Percentiles rank a stretch among this genome's conserved stretches.
Conservation (phyloP, 2,888 invertebrate species). For the Dasypolia templi region DNA sequence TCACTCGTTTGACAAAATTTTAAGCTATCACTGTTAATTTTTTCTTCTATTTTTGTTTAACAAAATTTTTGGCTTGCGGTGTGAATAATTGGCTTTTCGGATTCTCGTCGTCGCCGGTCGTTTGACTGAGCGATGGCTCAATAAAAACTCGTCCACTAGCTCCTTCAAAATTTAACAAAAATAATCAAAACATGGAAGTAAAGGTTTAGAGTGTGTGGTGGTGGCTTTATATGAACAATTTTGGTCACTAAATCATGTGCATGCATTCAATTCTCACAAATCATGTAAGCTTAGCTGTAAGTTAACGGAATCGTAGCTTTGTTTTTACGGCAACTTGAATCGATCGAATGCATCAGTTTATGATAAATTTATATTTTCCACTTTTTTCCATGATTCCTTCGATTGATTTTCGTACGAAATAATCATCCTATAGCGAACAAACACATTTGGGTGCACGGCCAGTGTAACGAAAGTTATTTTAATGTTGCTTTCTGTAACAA, state of each 20-base stretch:
- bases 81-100: conserved; percentile 88
- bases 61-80: conserved; percentile 89
- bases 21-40: conserved; percentile 87
- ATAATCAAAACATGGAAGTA: conserved; percentile 85
- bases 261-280: conserved; percentile 88
- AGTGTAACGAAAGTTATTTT: conserved; percentile 77
- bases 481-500: conserved; percentile 71
- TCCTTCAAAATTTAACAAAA: conserved; percentile 88
- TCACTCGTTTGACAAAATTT: conserved; percentile 88
- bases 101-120: conserved; percentile 71
- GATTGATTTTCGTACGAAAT: conserved; percentile 70
- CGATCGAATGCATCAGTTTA: conserved; percentile 70
- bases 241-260: conserved; percentile 88
- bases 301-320: conserved; percentile 82
- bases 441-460: conserved; percentile 84
- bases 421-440: conserved; percentile 72
- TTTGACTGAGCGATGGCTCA: conserved; percentile 67
- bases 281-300: conserved; percentile 86
- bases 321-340: conserved; percentile 76
- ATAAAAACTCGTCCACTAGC: conserved; percentile 77
- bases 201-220: conserved; percentile 91
- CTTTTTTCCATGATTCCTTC: conserved; percentile 67
- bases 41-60: conserved; percentile 86
- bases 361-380: conserved; percentile 13
- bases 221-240: conserved; percentile 86